These are phyloP conservation scores for Grammomys surdaster DNA, from an alignment of 2,113 vertebrate species.

Conservation along the genomic window DNA sequence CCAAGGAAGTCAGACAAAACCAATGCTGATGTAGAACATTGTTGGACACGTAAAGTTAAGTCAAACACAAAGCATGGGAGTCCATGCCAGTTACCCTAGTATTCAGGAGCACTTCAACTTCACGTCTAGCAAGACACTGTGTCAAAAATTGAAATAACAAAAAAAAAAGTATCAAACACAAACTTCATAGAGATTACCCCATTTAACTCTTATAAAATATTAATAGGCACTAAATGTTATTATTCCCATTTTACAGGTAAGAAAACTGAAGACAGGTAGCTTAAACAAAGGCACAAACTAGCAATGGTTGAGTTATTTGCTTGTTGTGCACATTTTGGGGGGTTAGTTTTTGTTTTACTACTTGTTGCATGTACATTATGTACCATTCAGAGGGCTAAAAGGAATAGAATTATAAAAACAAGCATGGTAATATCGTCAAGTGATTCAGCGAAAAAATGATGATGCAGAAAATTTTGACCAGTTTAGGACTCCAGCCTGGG, in stretches of 20 bases:
- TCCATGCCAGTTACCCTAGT: neutral
- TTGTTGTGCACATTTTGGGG: neutral
- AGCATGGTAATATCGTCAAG: neutral
- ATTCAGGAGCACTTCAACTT: neutral
- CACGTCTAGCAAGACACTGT: neutral
- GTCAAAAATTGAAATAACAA: neutral
- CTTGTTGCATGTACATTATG: neutral
- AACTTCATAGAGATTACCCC: slow-evolving; percentile 46
- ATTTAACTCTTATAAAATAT: slow-evolving; percentile 56
- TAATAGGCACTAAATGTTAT: neutral
- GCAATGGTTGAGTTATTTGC: neutral
- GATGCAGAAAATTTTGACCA: neutral
- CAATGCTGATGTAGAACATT: neutral
- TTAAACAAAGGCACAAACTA: slow-evolving; percentile 35
- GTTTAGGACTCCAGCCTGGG: neutral
- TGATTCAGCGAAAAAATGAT: neutral
- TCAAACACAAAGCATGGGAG: neutral
- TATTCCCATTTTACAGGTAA: slow-evolving; percentile 14
- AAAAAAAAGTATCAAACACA: neutral
- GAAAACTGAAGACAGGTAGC: slow-evolving; percentile 7
- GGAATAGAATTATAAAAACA: neutral
- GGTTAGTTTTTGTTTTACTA: neutral
- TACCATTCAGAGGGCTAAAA: too few species aligned
- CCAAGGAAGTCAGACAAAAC: slow-evolving; percentile 33
- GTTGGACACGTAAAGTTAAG: neutral